Conservation (phyloP, 2,113 vertebrate species). For the Ophthalmolycus amberensis region DNA sequence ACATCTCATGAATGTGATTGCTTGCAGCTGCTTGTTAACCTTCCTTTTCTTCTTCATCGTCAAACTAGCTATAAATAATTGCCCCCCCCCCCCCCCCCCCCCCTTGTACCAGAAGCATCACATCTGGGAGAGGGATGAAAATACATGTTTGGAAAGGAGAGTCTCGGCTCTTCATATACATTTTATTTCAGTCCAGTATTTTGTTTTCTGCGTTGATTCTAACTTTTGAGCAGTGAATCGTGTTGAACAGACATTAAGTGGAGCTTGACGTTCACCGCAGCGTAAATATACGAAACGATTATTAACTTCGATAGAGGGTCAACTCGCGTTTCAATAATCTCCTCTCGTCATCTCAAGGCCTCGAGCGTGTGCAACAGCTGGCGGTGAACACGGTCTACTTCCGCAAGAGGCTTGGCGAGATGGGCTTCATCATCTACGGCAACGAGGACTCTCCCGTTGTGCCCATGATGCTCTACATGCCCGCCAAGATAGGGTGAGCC, state of each 20-base stretch:
- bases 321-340: background rate
- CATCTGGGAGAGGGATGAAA: too few species aligned
- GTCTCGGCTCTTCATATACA: too few species aligned
- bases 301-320: background rate
- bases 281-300: background rate
- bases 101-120: too few species aligned
- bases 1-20: constrained; percentile 11
- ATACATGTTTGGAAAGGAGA: too few species aligned
- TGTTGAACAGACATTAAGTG: background rate
- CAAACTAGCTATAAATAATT: background rate
- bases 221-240: background rate
- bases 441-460: constrained; percentile 95
- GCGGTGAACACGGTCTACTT: constrained; percentile 94
- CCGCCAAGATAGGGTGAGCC: constrained; percentile 93
- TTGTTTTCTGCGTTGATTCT: background rate
- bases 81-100: background rate
- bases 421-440: constrained; percentile 98
- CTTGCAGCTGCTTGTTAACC: constrained; percentile 26
- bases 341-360: constrained; percentile 32
- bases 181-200: too few species aligned
- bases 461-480: constrained; percentile 98
- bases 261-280: background rate
- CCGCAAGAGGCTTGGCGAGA: constrained; percentile 89
- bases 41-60: background rate
- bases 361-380: constrained; percentile 81